These are phyloP conservation scores for Penaeus monodon DNA, from an alignment of 2,888 invertebrate species.

Conservation along the genomic window DNA sequence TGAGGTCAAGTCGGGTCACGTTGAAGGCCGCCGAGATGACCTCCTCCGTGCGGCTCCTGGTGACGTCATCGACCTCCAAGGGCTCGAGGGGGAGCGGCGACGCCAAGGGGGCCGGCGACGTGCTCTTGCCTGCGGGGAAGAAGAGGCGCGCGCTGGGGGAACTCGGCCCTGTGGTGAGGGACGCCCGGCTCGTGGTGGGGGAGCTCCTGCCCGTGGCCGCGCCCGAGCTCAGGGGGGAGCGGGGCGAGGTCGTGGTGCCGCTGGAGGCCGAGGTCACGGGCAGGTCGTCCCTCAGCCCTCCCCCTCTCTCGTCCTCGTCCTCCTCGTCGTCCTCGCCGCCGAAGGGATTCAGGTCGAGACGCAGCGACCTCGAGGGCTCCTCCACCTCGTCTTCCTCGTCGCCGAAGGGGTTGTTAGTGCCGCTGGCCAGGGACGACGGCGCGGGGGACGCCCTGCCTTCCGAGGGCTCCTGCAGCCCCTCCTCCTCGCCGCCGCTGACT, in stretches of 20 bases:
- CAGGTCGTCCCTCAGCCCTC: background rate
- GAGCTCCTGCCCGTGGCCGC: background rate
- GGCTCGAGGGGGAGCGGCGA: background rate
- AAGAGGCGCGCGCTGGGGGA: background rate
- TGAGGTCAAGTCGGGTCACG: slow-evolving; percentile 43
- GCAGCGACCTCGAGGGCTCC: background rate
- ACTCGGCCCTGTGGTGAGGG: background rate
- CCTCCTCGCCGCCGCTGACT: background rate
- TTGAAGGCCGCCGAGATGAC: slow-evolving; percentile 40
- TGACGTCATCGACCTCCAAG: background rate
- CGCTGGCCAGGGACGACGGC: background rate
- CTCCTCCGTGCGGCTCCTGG: slow-evolving; percentile 20
- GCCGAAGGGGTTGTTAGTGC: slow-evolving; percentile 12
- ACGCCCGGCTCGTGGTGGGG: background rate
- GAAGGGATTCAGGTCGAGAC: slow-evolving; percentile 17
- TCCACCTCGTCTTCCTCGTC: background rate
- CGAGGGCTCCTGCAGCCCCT: background rate
- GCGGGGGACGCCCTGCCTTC: background rate
- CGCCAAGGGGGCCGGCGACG: background rate
- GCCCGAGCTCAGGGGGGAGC: background rate
- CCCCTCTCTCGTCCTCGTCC: background rate
- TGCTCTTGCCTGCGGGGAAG: background rate
- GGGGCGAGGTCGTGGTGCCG: background rate
- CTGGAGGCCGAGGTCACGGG: background rate
- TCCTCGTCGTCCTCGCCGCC: background rate